These are phyloP conservation scores for Rhinolophus ferrumequinum DNA, from an alignment of 2,113 vertebrate genomes.

Conservation along the genomic window DNA sequence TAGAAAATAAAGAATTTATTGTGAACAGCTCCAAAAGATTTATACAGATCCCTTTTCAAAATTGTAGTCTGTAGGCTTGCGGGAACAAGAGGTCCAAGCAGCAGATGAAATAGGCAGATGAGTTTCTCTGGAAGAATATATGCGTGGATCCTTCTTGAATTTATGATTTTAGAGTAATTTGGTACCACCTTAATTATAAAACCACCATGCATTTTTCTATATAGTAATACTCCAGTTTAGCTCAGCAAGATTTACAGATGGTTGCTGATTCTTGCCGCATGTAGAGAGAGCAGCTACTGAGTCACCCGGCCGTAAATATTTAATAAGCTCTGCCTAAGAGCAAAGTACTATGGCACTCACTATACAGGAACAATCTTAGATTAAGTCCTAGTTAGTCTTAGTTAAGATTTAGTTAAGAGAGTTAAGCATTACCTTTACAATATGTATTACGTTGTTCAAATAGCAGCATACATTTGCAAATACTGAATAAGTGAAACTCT, in stretches of 20 bases:
- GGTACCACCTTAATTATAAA: not conserved
- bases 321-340: not conserved
- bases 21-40: not conserved
- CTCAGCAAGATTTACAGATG: not conserved
- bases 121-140: not conserved
- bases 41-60: not conserved
- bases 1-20: conserved; percentile 47
- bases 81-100: not conserved
- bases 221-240: not conserved
- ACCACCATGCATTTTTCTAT: not conserved
- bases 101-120: not conserved
- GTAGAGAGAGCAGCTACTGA: not conserved
- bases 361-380: not conserved
- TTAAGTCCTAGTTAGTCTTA: not conserved
- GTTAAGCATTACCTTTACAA: not conserved
- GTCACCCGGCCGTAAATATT: not conserved
- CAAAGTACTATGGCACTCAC: not conserved
- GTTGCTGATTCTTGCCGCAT: not conserved
- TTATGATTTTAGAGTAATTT: conserved; percentile 7
- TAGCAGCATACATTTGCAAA: not conserved
- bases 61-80: not conserved
- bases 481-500: not conserved
- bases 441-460: not conserved
- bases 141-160: not conserved
- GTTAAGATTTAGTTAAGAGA: not conserved